Conservation (phyloP, 2,888 invertebrate genomes). For the Machimus rusticus region DNA sequence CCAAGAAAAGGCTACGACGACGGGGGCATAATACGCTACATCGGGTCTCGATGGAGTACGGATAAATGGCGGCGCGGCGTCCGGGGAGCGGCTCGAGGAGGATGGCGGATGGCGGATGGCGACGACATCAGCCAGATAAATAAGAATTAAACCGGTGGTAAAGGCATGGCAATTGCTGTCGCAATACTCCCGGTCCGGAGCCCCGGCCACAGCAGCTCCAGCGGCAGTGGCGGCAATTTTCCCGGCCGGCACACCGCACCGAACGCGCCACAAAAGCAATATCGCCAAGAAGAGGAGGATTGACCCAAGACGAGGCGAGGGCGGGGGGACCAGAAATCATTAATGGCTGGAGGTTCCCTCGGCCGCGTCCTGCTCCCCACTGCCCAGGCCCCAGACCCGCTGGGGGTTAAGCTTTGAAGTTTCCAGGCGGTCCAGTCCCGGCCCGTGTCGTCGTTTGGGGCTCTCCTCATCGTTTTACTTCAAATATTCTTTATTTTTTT, state of each 20-base stretch:
- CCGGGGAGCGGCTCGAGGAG: background rate
- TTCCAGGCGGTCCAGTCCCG: conserved; percentile 1
- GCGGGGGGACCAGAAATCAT: conserved; percentile 25
- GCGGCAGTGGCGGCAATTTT: background rate
- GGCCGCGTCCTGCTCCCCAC: background rate
- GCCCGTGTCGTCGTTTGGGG: background rate
- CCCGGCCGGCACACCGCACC: conserved; percentile 1
- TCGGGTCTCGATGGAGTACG: background rate
- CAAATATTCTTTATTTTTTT: background rate
- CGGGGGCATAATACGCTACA: background rate
- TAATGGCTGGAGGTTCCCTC: conserved; percentile 25
- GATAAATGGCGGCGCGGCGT: background rate
- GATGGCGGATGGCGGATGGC: background rate
- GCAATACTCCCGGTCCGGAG: background rate
- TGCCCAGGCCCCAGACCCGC: background rate
- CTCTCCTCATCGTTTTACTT: background rate
- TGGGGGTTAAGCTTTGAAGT: conserved; percentile 15
- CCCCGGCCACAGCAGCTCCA: background rate
- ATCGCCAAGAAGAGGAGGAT: background rate
- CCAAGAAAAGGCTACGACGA: conserved; percentile 29
- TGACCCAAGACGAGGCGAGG: background rate
- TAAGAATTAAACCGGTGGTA: conserved; percentile 29
- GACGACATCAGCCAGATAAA: conserved; percentile 34
- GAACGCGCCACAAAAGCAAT: background rate
- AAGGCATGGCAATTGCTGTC: conserved; percentile 35